Percentiles rank a stretch among this genome's conserved stretches.
phyloP scores from a whole-genome alignment of 2,797 vertebrate species.

The Dendrocincla tyrannina region DNA sequence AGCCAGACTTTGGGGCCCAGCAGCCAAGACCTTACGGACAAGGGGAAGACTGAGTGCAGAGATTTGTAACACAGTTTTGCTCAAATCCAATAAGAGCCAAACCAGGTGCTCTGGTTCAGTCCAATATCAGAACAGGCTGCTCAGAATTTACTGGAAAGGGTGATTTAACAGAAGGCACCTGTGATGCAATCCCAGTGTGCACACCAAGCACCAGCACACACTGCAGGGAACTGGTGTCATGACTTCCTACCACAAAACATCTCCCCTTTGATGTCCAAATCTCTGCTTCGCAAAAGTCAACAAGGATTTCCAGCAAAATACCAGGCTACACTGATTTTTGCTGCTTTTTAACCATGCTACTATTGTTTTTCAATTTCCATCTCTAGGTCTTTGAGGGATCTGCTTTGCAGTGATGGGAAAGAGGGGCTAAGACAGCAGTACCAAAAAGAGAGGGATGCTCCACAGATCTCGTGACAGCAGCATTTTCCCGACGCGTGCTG shows the following conservation, averaged over 20 bases:
- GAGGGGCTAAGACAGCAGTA: neutral
- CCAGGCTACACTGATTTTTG: neutral
- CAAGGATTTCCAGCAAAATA: accelerated
- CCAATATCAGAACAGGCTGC: neutral
- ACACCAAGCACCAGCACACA: neutral
- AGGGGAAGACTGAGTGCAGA: accelerated
- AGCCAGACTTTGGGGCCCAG: neutral
- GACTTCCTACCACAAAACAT: neutral
- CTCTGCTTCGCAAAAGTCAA: neutral
- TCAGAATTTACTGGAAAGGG: neutral
- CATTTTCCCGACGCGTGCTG: accelerated
- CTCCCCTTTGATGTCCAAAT: neutral
- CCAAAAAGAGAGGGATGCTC: neutral
- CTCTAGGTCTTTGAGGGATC: neutral
- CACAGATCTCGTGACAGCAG: accelerated
- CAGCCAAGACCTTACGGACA: neutral
- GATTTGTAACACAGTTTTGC: neutral
- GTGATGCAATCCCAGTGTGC: neutral
- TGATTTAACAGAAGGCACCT: neutral
- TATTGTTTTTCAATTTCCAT: neutral
- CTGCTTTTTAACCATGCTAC: neutral
- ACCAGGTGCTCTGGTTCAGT: neutral
- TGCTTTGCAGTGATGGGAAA: neutral
- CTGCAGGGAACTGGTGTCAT: neutral
- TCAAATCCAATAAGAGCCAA: neutral